Conservation (phyloP, 92 coral and sea anemone genomes). For the Palythoa grandis region DNA sequence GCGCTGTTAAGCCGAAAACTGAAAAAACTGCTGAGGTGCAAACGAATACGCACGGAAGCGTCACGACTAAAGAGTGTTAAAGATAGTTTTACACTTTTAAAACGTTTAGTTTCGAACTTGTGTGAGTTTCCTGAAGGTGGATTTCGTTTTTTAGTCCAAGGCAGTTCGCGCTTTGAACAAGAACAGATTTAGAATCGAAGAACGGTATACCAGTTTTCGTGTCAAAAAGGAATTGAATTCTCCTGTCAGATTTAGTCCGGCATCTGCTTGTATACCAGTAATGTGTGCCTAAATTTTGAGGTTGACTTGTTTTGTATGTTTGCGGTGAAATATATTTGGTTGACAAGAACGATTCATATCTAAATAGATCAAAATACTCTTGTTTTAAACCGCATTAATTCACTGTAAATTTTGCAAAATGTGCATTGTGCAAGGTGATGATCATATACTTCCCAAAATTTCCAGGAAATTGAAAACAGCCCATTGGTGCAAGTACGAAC, state of each 20-base stretch:
- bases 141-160: neutral
- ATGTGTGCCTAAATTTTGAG: slow-evolving; percentile 1
- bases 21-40: slow-evolving; percentile 33
- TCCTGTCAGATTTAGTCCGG: neutral
- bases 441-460: neutral
- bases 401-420: neutral
- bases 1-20: slow-evolving; percentile 34
- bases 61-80: neutral
- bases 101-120: neutral
- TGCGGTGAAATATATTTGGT: slow-evolving; percentile 6
- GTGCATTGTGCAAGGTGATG: slow-evolving; percentile 2
- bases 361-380: slow-evolving; percentile 36
- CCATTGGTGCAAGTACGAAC: neutral
- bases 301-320: slow-evolving; percentile 19
- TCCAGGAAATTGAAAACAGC: neutral
- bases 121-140: neutral
- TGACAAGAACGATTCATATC: slow-evolving; percentile 21
- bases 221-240: neutral
- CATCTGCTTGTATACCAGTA: slow-evolving; percentile 29
- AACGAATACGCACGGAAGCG: slow-evolving; percentile 9
- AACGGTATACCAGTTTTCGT: neutral
- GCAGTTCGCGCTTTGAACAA: neutral
- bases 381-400: slow-evolving; percentile 37
- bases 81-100: neutral
- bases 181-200: neutral